Percentiles rank a stretch among this genome's conserved stretches.
phyloP scores from a whole-genome alignment of 1,140 invertebrate genomes.

The Psilanteris sp. region DNA sequence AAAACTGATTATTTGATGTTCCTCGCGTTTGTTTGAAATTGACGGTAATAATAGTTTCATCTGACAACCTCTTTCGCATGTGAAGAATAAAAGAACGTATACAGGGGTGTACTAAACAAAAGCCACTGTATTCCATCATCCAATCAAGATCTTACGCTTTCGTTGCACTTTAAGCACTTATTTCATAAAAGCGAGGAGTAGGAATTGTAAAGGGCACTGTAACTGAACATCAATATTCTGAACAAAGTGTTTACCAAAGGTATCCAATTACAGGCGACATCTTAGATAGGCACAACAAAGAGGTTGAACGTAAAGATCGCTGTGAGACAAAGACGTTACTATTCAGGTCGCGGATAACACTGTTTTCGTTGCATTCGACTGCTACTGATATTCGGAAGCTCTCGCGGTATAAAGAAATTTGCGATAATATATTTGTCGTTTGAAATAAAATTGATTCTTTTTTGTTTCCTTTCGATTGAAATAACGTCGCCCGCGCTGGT shows the following conservation, averaged over 20 bases:
- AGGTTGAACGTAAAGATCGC: slow-evolving; percentile 9
- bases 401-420: neutral
- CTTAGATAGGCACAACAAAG: slow-evolving; percentile 27
- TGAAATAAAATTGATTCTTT: neutral
- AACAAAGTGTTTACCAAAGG: slow-evolving; percentile 43
- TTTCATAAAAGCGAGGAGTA: slow-evolving; percentile 31
- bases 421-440: no score
- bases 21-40: no score
- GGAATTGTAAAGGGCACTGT: slow-evolving; percentile 23
- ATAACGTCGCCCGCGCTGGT: no score
- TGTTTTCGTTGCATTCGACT: slow-evolving; percentile 2
- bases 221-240: slow-evolving; percentile 44
- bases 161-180: slow-evolving; percentile 33
- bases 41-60: slow-evolving; percentile 1
- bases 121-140: slow-evolving; percentile 28
- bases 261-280: slow-evolving; percentile 29
- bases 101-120: slow-evolving; percentile 30
- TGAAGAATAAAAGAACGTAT: slow-evolving; percentile 38
- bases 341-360: slow-evolving; percentile 1
- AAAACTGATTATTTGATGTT: neutral
- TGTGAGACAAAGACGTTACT: slow-evolving; percentile 7
- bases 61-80: slow-evolving; percentile 24
- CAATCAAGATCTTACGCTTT: slow-evolving; percentile 48
- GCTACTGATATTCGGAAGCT: neutral
- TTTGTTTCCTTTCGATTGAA: no score